Base-by-base conservation (phyloP, 2,888 invertebrate genomes). In the Petrolisthes cinctipes region DNA sequence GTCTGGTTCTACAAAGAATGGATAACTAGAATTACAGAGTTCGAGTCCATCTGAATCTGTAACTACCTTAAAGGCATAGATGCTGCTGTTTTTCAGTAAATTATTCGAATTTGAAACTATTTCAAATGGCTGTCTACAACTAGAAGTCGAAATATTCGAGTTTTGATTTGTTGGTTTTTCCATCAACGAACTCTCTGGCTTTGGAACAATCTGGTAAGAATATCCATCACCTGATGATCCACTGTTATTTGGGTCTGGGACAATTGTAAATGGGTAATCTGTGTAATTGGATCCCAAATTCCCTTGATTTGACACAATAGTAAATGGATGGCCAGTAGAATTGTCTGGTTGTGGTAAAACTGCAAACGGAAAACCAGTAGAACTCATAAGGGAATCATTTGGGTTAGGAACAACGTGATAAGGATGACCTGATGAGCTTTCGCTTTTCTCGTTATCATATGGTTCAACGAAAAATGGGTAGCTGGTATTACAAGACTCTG, bases 31-130 rank as follows among this genome's bases (percentile, higher is more conserved):
- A 6, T 6, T 71, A n/a, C 71, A 71, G 14, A 6, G 71, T n/a
- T 71, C n/a, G 6, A 20, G 20, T n/a, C 71, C 71, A 71, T 20
- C 20, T n/a, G 71, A 71, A n/a, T 71, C 71, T n/a, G 71, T 57
- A 61, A 81, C 23, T 14, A 81, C 81, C 37, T 81, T 81, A 61
- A 81, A 81, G 11, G 81, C 57, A 20, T 61, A 81, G 23, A 81
- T 37, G 11, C 81, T 61, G 11, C 37, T 37, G 37, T 37, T 37
- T 37, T 37, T 37, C 37, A 37, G 37, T 37, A 2, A 37, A 37
- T 37, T 37, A 37, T 37, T 37, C 37, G 37, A 37, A 37, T 37
- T 37, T 37, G 37, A 37, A 37, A 37, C 37, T 37, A 37, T 37
- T 37, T 37, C 37, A 37, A 37, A 37, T 37, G 37, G 37, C 37